Evolutionary conservation across 2,888 invertebrate species (phyloP).

Genomic region (Phengaris alcon): DNA sequence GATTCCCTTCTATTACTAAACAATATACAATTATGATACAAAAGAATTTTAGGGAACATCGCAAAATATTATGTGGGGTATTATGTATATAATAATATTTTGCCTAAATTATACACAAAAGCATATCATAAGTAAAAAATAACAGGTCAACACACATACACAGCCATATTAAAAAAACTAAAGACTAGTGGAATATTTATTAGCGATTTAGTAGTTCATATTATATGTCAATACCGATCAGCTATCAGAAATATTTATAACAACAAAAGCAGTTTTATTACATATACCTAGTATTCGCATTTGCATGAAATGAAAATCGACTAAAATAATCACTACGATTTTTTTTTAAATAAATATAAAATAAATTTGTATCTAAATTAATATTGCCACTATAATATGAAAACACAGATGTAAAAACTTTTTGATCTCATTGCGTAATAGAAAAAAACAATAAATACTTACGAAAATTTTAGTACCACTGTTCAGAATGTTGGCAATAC

Average conservation of each 20-base stretch:
- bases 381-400: background rate
- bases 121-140: background rate
- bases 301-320: background rate
- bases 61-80: background rate
- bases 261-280: background rate
- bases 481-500: no score
- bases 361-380: background rate
- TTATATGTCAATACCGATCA: no score
- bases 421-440: no score
- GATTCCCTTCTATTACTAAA: slow-evolving; percentile 3
- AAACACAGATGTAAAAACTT: no score
- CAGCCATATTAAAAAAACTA: background rate
- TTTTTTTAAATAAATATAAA: background rate
- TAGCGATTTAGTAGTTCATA: background rate
- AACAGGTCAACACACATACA: background rate
- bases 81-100: background rate
- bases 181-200: background rate
- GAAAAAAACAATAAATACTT: no score
- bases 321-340: background rate
- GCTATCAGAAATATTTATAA: no score
- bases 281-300: background rate
- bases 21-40: background rate
- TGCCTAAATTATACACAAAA: background rate
- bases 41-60: background rate
- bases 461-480: no score